These are phyloP conservation scores for Pygoscelis antarcticus DNA, from an alignment of 2,113 vertebrate species.

Conservation along the genomic window DNA sequence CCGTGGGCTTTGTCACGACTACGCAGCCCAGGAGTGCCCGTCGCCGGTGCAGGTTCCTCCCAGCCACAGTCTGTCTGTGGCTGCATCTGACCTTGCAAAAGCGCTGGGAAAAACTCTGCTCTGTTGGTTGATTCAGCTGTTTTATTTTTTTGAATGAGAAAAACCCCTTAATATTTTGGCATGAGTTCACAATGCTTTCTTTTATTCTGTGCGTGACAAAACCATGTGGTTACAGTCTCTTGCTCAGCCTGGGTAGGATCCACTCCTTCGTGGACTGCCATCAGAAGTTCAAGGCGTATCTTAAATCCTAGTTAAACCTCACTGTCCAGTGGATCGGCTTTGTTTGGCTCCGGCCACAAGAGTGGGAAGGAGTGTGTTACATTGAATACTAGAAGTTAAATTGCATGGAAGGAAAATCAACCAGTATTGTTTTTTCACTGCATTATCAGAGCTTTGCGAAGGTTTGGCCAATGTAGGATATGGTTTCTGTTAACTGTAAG, in stretches of 20 bases:
- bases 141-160: background rate
- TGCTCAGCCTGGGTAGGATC: background rate
- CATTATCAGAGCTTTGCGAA: background rate
- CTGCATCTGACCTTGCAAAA: background rate
- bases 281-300: background rate
- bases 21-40: accelerated
- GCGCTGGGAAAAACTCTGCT: background rate
- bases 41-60: background rate
- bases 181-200: background rate
- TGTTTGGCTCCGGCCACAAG: background rate
- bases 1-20: background rate
- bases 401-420: background rate
- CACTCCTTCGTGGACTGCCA: background rate
- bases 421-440: background rate
- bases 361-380: background rate
- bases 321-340: background rate
- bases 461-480: background rate
- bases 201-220: background rate
- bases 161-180: background rate
- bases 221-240: background rate
- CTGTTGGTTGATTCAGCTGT: background rate
- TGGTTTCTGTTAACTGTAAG: background rate
- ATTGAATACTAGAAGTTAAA: background rate
- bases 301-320: background rate
- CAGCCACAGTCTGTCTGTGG: background rate